phyloP scores from a whole-genome alignment of 2,888 invertebrate species.

The Sericinus montela region DNA sequence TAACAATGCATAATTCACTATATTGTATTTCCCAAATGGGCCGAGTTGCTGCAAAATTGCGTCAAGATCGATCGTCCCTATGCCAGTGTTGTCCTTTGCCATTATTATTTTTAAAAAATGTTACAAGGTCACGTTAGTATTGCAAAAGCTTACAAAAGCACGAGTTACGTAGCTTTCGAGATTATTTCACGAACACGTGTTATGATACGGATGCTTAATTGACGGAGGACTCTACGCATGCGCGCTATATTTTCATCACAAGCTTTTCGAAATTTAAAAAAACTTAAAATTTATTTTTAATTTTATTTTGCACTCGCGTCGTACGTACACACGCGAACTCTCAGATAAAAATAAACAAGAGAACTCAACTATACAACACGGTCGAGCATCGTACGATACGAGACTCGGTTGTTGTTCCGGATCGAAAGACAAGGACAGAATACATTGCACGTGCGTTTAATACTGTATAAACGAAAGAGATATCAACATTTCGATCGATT shows the following conservation, averaged over 20 bases:
- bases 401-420: conserved; percentile 40
- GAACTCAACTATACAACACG: not conserved
- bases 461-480: not conserved
- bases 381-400: not conserved
- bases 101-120: conserved; percentile 31
- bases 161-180: not conserved
- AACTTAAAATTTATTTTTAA: not conserved
- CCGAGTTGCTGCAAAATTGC: conserved; percentile 55
- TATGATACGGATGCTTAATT: not conserved
- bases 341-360: conserved; percentile 16
- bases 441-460: not conserved
- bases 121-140: conserved; percentile 54
- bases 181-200: conserved; percentile 8
- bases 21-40: conserved; percentile 61
- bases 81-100: conserved; percentile 35
- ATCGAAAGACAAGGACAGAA: conserved; percentile 6
- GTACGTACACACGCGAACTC: conserved; percentile 3
- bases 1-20: conserved; percentile 61
- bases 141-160: not conserved
- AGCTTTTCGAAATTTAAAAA: not conserved
- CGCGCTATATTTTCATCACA: not conserved
- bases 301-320: conserved; percentile 1
- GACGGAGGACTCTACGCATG: conserved; percentile 2
- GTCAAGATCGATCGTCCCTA: conserved; percentile 46
- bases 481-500: conserved; percentile 10